Conservation (phyloP, 2,888 invertebrate species). For the Cactoblastis cactorum region DNA sequence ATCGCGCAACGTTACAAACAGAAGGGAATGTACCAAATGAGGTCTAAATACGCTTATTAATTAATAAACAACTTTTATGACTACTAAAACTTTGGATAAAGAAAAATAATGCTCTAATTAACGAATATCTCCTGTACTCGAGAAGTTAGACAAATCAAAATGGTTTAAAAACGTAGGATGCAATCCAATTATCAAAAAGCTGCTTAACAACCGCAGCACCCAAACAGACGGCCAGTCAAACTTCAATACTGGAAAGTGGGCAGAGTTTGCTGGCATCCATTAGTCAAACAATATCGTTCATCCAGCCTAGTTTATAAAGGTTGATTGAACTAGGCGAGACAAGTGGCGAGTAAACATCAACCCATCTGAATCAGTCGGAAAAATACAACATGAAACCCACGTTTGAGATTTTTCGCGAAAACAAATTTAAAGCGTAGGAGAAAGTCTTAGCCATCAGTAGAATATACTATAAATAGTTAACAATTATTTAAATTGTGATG, state of each 20-base stretch:
- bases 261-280: conserved; percentile 44
- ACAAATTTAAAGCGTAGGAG: no score
- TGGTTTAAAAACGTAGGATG: not conserved
- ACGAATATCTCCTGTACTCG: not conserved
- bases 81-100: no score
- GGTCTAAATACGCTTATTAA: no score
- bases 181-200: conserved; percentile 1
- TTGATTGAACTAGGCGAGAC: conserved; percentile 22
- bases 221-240: conserved; percentile 26
- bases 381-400: no score
- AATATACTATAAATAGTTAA: no score
- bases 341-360: conserved; percentile 27
- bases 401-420: no score
- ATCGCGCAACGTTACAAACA: no score
- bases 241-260: conserved; percentile 51
- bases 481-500: no score
- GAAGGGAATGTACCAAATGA: no score
- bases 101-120: not conserved
- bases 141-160: not conserved
- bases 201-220: conserved; percentile 6
- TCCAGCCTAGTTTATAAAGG: not conserved
- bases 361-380: not conserved
- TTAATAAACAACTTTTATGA: no score
- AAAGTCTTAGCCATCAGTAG: no score
- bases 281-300: conserved; percentile 56